Percentiles rank a stretch among this genome's conserved stretches.
Conservation (phyloP, 2,113 vertebrate species). For the Melanocharis versteri region DNA sequence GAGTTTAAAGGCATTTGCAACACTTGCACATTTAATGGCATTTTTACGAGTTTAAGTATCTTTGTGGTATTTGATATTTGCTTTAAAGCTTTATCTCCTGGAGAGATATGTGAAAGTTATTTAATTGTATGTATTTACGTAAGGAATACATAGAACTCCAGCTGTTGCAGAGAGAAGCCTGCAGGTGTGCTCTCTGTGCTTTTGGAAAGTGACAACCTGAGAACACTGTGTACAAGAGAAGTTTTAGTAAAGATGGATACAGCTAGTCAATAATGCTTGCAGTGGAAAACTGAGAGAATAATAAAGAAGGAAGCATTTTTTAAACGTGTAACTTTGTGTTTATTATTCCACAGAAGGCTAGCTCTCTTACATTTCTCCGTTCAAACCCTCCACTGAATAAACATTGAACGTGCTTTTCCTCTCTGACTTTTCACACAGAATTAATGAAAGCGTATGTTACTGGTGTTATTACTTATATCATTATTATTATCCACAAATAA, state of each 20-base stretch:
- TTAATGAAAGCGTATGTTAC: background rate
- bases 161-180: background rate
- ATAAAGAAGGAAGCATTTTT: background rate
- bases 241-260: background rate
- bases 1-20: background rate
- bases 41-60: background rate
- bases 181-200: background rate
- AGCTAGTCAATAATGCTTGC: background rate
- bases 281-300: background rate
- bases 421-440: background rate
- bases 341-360: background rate
- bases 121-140: accelerated
- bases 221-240: background rate
- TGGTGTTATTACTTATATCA: background rate
- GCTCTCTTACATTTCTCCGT: background rate
- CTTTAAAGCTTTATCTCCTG: background rate
- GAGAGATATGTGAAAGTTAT: background rate
- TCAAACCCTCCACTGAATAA: background rate
- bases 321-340: background rate
- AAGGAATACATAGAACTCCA: background rate
- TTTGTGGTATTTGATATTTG: background rate
- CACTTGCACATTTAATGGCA: background rate
- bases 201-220: background rate
- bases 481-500: background rate
- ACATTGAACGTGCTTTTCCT: background rate